Evolutionary conservation across 1,140 invertebrate species (phyloP), one percentile per base, ranked within the genome.

Genomic region (Meteorus sp.): DNA sequence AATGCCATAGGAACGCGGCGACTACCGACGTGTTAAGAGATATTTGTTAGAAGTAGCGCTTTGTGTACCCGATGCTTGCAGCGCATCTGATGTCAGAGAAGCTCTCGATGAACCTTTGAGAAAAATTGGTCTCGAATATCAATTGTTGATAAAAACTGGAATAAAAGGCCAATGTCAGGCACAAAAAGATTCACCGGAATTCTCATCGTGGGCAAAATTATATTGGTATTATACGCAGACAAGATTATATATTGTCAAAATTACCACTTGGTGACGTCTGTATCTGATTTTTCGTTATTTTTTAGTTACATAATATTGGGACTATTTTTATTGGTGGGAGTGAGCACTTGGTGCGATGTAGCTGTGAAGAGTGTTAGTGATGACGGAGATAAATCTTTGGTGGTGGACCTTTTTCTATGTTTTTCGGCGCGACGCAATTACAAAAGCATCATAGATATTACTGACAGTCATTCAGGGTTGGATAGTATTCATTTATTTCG

Each of bases 21-120:
- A 64, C 45, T 59, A 59, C 20, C 52, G 62, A 50, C 59, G 59
- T 4, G 44, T 59, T 1, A 57, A 43, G 13, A 56, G 62, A 35
- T 61, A 61, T 11, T 33, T 9, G 8, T 13, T 61, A 19, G 47
- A 77, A 60, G 63, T 75, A 66, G 77, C 75, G 1, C 37, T 81
- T 4, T 81, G 79, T 57, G 66, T 79, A 19, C 77, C 77, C 2
- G 56, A 71, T 2, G 52, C 64, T 6, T 79, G 77, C 31, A 58
- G 43, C 25, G 31, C 63, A 0, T 39, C 62, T 1, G 75, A 78
- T 20, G 43, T 72, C n/a, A 31, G 58, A n/a, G 22, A 13, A 1
- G 68, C 66, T 13, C 35, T 72, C 8, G 35, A 39, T 19, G 58
- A 50, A 7, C 63, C 68, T 0, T 59, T 66, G 5, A 27, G 57